These are phyloP conservation scores for Camptogramma bilineatum DNA, from an alignment of 2,888 invertebrate genomes.

Conservation along the genomic window DNA sequence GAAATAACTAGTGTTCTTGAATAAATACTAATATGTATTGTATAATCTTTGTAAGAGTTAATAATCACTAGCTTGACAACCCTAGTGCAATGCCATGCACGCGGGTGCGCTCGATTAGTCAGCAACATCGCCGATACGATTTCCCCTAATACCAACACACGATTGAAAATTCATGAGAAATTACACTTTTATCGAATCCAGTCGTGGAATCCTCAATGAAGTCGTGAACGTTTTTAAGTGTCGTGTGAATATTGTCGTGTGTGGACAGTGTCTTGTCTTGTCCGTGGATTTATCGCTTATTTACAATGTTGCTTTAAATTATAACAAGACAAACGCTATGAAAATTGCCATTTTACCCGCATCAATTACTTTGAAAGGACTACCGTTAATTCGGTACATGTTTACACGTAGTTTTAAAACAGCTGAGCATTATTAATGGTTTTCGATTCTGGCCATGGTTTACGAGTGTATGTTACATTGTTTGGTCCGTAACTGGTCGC, in stretches of 20 bases:
- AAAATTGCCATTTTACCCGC: background rate
- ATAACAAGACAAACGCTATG: background rate
- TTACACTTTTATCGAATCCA: slow-evolving; percentile 40
- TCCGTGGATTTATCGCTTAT: slow-evolving; percentile 2
- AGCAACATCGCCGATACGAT: slow-evolving; percentile 35
- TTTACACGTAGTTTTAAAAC: slow-evolving; percentile 5
- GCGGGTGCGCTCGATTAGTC: slow-evolving; percentile 52
- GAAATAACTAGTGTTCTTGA: too few species aligned
- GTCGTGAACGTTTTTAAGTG: slow-evolving; percentile 12
- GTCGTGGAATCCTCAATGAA: slow-evolving; percentile 47
- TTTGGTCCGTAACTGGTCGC: slow-evolving; percentile 47
- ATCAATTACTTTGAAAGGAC: background rate
- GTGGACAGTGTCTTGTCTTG: slow-evolving; percentile 1
- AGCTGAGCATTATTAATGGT: slow-evolving; percentile 10
- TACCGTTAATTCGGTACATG: background rate
- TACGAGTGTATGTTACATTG: slow-evolving; percentile 30
- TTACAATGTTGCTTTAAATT: slow-evolving; percentile 5
- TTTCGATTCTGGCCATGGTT: slow-evolving; percentile 21
- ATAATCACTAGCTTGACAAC: slow-evolving; percentile 12
- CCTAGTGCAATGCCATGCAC: slow-evolving; percentile 38
- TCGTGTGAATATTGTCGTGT: slow-evolving; percentile 9
- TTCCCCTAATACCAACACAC: slow-evolving; percentile 53
- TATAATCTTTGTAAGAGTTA: too few species aligned
- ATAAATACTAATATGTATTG: too few species aligned
- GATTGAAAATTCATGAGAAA: slow-evolving; percentile 44